These are phyloP conservation scores for Tanypteryx hageni DNA, from an alignment of 2,888 invertebrate species.

Conservation along the genomic window DNA sequence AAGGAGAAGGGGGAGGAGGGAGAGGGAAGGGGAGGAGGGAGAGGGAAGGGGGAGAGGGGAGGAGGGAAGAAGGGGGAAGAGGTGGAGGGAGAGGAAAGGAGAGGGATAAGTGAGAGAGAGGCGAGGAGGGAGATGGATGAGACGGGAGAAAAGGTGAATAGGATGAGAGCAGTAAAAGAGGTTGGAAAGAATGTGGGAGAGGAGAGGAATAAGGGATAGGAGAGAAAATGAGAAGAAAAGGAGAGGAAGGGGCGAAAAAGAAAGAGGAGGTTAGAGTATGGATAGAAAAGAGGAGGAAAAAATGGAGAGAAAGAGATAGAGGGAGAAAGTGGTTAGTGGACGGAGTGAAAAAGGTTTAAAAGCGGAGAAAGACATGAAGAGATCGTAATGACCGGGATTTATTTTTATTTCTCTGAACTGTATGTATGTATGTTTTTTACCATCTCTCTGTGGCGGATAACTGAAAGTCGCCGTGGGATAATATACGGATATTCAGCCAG, in stretches of 20 bases:
- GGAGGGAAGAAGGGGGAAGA: background rate
- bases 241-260: background rate
- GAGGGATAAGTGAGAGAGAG: background rate
- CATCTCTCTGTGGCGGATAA: background rate
- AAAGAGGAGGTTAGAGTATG: background rate
- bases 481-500: background rate
- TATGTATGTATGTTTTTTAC: background rate
- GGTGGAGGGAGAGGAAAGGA: background rate
- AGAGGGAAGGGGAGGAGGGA: background rate
- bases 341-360: background rate
- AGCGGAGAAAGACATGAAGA: conserved; percentile 6
- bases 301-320: background rate
- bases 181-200: background rate
- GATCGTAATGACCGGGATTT: conserved; percentile 6
- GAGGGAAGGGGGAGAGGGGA: background rate
- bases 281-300: background rate
- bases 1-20: too few species aligned
- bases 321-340: background rate
- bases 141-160: background rate
- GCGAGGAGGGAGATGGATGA: background rate
- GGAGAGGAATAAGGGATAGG: background rate
- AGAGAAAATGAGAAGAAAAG: background rate
- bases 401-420: background rate
- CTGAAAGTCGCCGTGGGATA: background rate
- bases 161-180: background rate